Conservation (phyloP, 2,797 vertebrate genomes). For the Tapirus indicus region DNA sequence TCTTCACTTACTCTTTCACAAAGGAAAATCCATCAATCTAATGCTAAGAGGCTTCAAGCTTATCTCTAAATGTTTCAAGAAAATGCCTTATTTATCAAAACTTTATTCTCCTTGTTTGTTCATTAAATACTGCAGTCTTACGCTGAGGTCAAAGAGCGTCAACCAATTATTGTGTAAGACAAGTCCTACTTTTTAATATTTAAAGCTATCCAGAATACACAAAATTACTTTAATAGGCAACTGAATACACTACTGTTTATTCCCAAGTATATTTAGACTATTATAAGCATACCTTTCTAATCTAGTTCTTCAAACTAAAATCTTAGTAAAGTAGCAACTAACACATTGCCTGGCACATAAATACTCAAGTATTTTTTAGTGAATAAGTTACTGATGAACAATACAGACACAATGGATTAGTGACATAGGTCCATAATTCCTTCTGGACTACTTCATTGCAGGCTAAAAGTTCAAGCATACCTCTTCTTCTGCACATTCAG, state of each 20-base stretch:
- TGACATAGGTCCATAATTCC: constrained; percentile 81
- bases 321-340: background rate
- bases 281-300: background rate
- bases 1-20: constrained; percentile 87
- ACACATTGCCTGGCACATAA: background rate
- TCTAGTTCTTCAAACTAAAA: constrained; percentile 45
- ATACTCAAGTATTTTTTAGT: background rate
- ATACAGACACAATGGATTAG: constrained; percentile 84
- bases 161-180: constrained; percentile 87
- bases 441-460: constrained; percentile 79
- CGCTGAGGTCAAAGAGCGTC: constrained; percentile 87
- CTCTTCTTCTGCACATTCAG: constrained; percentile 80
- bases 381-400: background rate
- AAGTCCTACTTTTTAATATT: constrained; percentile 84
- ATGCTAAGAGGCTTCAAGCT: constrained; percentile 84
- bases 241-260: constrained; percentile 83
- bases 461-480: constrained; percentile 68
- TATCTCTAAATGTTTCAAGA: constrained; percentile 86
- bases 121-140: constrained; percentile 87
- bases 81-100: constrained; percentile 89
- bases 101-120: constrained; percentile 87
- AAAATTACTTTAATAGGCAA: constrained; percentile 88
- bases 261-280: constrained; percentile 83
- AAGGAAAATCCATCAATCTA: constrained; percentile 87
- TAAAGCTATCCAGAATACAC: constrained; percentile 82